A percentile compares a stretch with the other conserved stretches of the same genome.
phyloP scores from a whole-genome alignment of 2,888 invertebrate genomes.

The Drosophila histrio region DNA sequence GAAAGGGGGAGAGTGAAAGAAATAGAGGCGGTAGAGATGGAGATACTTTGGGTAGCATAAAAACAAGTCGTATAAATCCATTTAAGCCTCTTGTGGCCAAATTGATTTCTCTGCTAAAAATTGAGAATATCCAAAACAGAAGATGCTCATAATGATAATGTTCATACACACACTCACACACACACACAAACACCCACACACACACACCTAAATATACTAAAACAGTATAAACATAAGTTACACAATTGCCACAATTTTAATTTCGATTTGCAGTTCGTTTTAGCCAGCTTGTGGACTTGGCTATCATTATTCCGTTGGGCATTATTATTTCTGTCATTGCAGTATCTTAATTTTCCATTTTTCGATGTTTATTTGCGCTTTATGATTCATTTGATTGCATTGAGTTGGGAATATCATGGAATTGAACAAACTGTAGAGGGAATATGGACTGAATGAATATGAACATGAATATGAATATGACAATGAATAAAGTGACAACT shows the following conservation, averaged over 20 bases:
- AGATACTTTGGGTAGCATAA: neutral
- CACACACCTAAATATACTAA: neutral
- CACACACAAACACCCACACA: neutral
- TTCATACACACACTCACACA: neutral
- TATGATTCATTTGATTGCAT: neutral
- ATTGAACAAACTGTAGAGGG: neutral
- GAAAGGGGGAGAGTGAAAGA: neutral
- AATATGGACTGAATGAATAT: neutral
- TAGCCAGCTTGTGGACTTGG: neutral
- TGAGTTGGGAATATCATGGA: neutral
- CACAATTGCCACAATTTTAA: constrained; percentile 1
- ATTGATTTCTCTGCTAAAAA: constrained; percentile 35
- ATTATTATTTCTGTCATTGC: neutral
- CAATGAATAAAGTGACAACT: neutral
- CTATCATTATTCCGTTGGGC: neutral
- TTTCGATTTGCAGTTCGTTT: neutral
- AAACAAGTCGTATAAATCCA: constrained; percentile 17
- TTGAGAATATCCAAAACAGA: neutral
- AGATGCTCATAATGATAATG: constrained; percentile 4
- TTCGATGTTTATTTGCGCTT: neutral
- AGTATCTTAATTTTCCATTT: neutral
- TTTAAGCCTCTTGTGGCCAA: constrained; percentile 33
- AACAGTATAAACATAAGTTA: neutral
- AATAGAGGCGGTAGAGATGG: neutral
- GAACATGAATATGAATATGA: neutral